Evolutionary conservation across 2,797 vertebrate species (phyloP), one percentile per base, ranked within the genome.

Genomic region (Carduelis carduelis): DNA sequence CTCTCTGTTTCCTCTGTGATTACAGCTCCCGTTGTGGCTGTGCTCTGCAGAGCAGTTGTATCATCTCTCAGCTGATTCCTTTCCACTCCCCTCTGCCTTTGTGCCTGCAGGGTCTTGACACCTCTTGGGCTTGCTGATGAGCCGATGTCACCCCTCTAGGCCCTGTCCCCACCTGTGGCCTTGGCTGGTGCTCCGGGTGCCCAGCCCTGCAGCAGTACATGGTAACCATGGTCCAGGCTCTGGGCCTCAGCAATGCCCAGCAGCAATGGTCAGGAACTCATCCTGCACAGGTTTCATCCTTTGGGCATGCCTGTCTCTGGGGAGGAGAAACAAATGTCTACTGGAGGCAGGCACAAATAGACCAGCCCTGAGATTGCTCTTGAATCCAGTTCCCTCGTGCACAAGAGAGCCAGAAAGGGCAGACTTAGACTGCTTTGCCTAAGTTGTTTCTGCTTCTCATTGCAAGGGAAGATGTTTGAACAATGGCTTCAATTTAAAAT

Each of bases 1-100:
- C 78, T 66, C 69, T 28, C 80, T 82, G 43, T 87, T 92, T 93
- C 83, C 66, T 78, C 79, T 86, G 72, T 92, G 89, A 93, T 95
- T 88, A 82, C 84, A 95, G 90, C 64, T 96, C 74, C 85, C 0
- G 3, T 91, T 55, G 85, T 68, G 68, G 63, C 87, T 94, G 66
- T 74, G 34, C 81, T 80, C 74, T 65, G 60, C 74, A 80, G 82
- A 94, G 80, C 52, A 80, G 49, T 64, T 76, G 76, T 66, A 79
- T 52, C 74, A 79, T 90, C 85, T 90, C 83, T 79, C 74, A 66
- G 41, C 60, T 76, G 59, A 64, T n/a, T 87, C 78, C 44, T 56
- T 79, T 69, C 49, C 55, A 39, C 39, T 70, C 14, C 63, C 24
- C 35, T 77, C 69, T 87, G 83, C 47, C 59, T 79, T 90, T 4